Evolutionary conservation across 2,888 invertebrate genomes (phyloP).

Genomic region (Meganola albula): DNA sequence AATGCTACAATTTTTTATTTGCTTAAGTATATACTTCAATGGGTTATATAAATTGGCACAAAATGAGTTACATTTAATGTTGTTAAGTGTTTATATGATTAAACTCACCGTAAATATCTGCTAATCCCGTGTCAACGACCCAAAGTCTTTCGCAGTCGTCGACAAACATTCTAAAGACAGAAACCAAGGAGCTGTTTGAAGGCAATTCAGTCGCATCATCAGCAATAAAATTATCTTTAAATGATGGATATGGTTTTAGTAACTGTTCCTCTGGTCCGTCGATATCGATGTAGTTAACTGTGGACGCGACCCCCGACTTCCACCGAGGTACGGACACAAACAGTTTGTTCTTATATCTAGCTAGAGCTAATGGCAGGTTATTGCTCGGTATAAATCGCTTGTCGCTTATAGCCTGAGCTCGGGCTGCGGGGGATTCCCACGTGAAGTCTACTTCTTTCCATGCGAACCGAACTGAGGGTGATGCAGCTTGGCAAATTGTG

Average conservation of each 20-base stretch:
- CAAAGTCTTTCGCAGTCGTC: conserved; percentile 89
- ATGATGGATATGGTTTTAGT: conserved; percentile 86
- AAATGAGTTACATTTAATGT: no score
- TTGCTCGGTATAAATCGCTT: conserved; percentile 80
- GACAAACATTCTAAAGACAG: conserved; percentile 84
- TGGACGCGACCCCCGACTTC: conserved; percentile 84
- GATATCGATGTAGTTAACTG: conserved; percentile 82
- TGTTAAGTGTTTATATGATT: conserved; percentile 1
- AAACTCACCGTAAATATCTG: conserved; percentile 82
- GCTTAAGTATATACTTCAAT: no score
- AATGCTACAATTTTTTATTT: no score
- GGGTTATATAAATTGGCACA: no score
- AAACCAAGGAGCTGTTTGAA: conserved; percentile 81
- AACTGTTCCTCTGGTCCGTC: conserved; percentile 82
- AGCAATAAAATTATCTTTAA: conserved; percentile 87
- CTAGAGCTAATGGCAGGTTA: conserved; percentile 84
- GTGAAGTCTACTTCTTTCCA: conserved; percentile 84
- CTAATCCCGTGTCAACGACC: conserved; percentile 88
- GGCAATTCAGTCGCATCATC: conserved; percentile 61
- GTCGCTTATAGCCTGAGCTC: conserved; percentile 78
- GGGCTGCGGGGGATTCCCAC: conserved; percentile 80
- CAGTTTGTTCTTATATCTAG: conserved; percentile 83
- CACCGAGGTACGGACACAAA: conserved; percentile 84
- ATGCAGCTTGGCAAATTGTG: conserved; percentile 54
- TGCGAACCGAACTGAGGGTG: conserved; percentile 80